A percentile compares a stretch with the other conserved stretches of the same genome.
These are phyloP conservation scores for Ictalurus furcatus DNA, from an alignment of 2,113 vertebrate genomes.

Conservation along the genomic window DNA sequence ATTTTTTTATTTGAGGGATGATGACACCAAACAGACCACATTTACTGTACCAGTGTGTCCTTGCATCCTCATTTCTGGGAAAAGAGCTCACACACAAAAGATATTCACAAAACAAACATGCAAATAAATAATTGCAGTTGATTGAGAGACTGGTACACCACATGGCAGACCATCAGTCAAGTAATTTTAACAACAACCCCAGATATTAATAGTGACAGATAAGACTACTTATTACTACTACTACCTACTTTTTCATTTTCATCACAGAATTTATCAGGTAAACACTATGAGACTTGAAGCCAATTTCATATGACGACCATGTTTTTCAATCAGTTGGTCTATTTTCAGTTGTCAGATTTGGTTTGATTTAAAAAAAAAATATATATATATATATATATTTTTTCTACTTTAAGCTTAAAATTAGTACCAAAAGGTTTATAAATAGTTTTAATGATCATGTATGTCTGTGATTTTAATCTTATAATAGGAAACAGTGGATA, in stretches of 20 bases:
- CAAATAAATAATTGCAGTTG: background rate
- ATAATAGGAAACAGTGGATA: background rate
- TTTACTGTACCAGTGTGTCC: background rate
- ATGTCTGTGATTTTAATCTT: background rate
- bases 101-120: background rate
- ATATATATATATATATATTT: no score
- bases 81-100: background rate
- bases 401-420: background rate
- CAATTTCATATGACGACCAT: background rate
- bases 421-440: background rate
- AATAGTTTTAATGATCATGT: background rate
- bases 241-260: background rate
- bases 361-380: background rate
- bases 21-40: background rate
- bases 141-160: background rate
- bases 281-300: background rate
- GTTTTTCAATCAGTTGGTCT: background rate
- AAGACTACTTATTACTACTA: no score
- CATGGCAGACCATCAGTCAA: background rate
- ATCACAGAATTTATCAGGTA: background rate
- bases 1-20: background rate
- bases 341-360: background rate
- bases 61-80: background rate
- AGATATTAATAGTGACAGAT: background rate
- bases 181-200: background rate